Conservation (phyloP, 2,888 invertebrate genomes). For the Brachyptera risi region DNA sequence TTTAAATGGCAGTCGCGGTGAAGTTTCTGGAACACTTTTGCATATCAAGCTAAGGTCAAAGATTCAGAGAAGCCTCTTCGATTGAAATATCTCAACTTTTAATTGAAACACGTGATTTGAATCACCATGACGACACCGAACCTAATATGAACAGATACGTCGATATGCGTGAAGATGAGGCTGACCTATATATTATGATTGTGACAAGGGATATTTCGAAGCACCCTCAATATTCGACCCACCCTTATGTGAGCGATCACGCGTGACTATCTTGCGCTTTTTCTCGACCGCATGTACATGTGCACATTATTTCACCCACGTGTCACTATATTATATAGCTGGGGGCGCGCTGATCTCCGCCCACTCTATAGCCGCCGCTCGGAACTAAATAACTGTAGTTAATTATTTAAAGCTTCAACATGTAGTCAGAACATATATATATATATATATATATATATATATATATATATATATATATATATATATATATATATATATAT, state of each 20-base stretch:
- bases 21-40: too few species aligned
- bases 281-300: background rate
- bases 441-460: too few species aligned
- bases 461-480: too few species aligned
- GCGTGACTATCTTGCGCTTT: background rate
- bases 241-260: background rate
- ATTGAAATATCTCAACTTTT: background rate
- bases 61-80: background rate
- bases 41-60: too few species aligned
- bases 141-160: background rate
- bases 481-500: background rate
- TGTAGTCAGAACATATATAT: too few species aligned
- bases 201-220: background rate
- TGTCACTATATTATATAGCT: too few species aligned
- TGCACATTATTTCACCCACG: background rate
- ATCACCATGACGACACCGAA: background rate
- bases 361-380: background rate
- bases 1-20: too few species aligned
- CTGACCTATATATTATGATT: too few species aligned
- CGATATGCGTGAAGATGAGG: too few species aligned
- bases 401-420: background rate
- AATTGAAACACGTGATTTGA: background rate
- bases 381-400: slow-evolving; percentile 2
- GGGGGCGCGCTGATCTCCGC: background rate
- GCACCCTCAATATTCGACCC: background rate